A percentile compares a stretch with the other conserved stretches of the same genome.
Evolutionary conservation across 2,888 invertebrate species (phyloP).

Genomic region (Cremastinae sp.): DNA sequence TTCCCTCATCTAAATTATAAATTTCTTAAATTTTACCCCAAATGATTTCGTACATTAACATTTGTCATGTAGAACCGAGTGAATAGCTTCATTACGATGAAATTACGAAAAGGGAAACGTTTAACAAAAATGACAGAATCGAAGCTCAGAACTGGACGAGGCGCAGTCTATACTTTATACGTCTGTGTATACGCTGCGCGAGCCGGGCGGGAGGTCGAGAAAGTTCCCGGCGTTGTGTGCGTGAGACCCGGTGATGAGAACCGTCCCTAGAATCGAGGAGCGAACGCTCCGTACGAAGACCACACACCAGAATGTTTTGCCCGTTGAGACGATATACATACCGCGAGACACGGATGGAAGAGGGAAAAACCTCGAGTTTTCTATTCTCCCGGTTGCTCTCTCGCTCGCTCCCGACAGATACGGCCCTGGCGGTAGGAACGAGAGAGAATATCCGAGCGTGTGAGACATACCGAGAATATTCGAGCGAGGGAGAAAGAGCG

Average conservation of each 20-base stretch:
- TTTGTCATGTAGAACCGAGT: no score
- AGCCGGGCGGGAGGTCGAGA: constrained; percentile 38
- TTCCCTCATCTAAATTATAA: no score
- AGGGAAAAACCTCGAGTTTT: constrained; percentile 36
- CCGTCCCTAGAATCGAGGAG: constrained; percentile 23
- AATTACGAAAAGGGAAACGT: no score
- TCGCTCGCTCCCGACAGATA: constrained; percentile 32
- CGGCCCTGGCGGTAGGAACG: constrained; percentile 50
- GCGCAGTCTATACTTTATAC: no score
- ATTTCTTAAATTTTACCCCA: no score
- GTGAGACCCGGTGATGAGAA: constrained; percentile 36
- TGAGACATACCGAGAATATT: constrained; percentile 12
- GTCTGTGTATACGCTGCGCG: no score
- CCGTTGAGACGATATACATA: constrained; percentile 26
- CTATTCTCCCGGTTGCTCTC: not conserved
- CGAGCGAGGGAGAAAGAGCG: constrained; percentile 2
- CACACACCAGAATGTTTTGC: constrained; percentile 28
- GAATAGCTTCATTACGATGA: no score
- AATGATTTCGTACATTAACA: no score
- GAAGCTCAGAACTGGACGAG: not conserved
- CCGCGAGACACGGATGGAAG: constrained; percentile 26
- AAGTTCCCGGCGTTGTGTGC: constrained; percentile 16
- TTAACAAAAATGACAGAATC: no score
- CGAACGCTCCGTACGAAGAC: not conserved
- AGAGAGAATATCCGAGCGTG: constrained; percentile 15